phyloP scores from a whole-genome alignment of 2,888 invertebrate species.

The Drosophila infuscata region DNA sequence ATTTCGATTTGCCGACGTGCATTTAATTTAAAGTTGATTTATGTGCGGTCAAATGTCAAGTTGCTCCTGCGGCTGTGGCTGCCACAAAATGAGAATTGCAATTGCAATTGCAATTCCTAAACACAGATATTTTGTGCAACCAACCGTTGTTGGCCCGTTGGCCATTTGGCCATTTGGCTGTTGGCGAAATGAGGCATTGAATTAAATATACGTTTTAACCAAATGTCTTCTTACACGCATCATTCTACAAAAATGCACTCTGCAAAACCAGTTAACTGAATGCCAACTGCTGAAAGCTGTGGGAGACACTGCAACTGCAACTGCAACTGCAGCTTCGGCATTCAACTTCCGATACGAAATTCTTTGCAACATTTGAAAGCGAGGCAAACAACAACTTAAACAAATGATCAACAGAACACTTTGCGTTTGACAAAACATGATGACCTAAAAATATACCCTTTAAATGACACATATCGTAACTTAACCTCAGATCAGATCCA shows the following conservation, averaged over 20 bases:
- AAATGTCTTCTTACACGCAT: slow-evolving; percentile 3
- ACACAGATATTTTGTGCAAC: slow-evolving; percentile 58
- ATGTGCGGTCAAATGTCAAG: slow-evolving; percentile 43
- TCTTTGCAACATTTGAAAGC: slow-evolving; percentile 21
- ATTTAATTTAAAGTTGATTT: slow-evolving; percentile 79
- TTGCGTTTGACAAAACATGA: neutral
- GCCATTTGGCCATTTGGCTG: slow-evolving; percentile 14
- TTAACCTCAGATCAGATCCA: neutral
- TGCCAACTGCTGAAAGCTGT: slow-evolving; percentile 15
- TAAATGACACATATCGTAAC: neutral
- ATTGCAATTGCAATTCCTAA: slow-evolving; percentile 71
- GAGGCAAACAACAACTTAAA: neutral
- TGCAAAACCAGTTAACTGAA: neutral
- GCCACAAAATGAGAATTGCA: slow-evolving; percentile 50
- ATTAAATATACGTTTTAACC: slow-evolving; percentile 38
- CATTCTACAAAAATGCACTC: slow-evolving; percentile 34
- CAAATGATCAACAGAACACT: neutral
- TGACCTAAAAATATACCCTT: too few relatives aligned
- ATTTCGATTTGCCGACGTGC: slow-evolving; percentile 38
- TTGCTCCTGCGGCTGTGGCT: slow-evolving; percentile 1
- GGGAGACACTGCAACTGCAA: neutral
- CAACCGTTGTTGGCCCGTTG: neutral
- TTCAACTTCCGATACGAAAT: slow-evolving; percentile 13
- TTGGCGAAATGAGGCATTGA: slow-evolving; percentile 14
- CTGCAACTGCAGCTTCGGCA: neutral